These are phyloP conservation scores for Acridotheres tristis DNA, from an alignment of 2,797 vertebrate species.

Conservation along the genomic window DNA sequence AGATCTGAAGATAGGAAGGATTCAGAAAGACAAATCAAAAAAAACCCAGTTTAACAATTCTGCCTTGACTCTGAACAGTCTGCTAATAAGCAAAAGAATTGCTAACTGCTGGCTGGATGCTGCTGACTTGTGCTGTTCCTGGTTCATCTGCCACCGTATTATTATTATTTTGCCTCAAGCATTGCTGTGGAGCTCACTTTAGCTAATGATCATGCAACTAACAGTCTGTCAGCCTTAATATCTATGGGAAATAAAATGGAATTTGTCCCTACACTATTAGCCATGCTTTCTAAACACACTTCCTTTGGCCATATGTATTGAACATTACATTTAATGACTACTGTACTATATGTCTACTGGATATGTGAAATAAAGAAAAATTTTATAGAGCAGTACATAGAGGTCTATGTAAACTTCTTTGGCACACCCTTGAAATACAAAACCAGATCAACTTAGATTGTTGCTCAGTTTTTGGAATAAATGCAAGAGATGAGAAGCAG, in stretches of 20 bases:
- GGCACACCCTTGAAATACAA: neutral
- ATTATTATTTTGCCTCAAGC: constrained; percentile 54
- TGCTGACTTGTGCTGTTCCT: constrained; percentile 34
- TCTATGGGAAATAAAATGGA: constrained; percentile 21
- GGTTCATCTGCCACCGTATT: constrained; percentile 46
- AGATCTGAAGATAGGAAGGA: neutral
- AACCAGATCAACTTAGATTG: neutral
- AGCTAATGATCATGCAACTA: constrained; percentile 62
- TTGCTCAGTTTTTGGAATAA: neutral
- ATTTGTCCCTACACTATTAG: constrained; percentile 45
- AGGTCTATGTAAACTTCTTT: constrained; percentile 8
- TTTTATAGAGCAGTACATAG: neutral
- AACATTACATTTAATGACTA: constrained; percentile 17
- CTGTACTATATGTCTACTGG: neutral
- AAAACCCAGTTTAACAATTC: neutral
- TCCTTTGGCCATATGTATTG: constrained; percentile 52
- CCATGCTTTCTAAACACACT: constrained; percentile 55
- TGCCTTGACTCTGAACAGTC: neutral
- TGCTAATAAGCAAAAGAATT: constrained; percentile 1
- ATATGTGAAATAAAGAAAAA: neutral
- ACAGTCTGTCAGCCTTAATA: constrained; percentile 45
- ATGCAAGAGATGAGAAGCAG: neutral
- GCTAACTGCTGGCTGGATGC: neutral
- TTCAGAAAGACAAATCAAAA: neutral
- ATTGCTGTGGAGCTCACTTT: constrained; percentile 41